Evolutionary conservation across 1,140 invertebrate genomes (phyloP).

Genomic region (Philotrypesis tridentata): DNA sequence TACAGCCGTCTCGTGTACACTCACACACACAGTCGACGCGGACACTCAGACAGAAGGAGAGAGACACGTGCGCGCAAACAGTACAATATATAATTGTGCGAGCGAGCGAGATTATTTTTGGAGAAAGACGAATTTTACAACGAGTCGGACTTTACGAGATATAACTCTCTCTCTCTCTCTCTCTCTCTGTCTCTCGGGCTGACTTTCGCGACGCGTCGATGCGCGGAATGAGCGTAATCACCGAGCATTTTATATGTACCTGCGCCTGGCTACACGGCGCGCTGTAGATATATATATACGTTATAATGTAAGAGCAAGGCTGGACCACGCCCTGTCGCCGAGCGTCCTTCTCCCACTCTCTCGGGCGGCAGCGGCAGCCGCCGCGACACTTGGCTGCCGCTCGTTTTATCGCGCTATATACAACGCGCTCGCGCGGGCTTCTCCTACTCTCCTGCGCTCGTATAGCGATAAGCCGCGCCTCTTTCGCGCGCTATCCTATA

Average conservation of each 20-base stretch:
- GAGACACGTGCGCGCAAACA: too few relatives aligned
- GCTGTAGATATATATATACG: too few relatives aligned
- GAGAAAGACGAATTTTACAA: not conserved
- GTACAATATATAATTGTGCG: not conserved
- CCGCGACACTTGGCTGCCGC: constrained; percentile 1
- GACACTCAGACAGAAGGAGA: too few relatives aligned
- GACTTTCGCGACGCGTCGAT: not conserved
- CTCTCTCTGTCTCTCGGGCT: not conserved
- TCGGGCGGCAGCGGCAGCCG: too few relatives aligned
- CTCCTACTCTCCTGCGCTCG: constrained; percentile 34
- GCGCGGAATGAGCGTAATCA: constrained; percentile 22
- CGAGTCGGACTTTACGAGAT: not conserved
- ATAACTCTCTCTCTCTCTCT: too few relatives aligned
- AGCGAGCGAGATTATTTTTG: not conserved
- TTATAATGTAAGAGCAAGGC: constrained; percentile 10
- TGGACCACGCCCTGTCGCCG: constrained; percentile 38
- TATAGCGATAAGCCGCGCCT: constrained; percentile 40
- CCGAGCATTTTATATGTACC: too few relatives aligned
- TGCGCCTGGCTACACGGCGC: too few relatives aligned
- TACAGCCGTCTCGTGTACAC: not conserved
- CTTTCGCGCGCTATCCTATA: not conserved
- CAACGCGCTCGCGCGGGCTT: not conserved
- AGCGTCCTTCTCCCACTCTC: constrained; percentile 25
- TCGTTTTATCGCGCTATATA: constrained; percentile 12
- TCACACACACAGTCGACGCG: not conserved